Percentiles rank a stretch among this genome's conserved stretches.
phyloP scores from a whole-genome alignment of 2,888 invertebrate genomes.

The Nymphalis polychloros region DNA sequence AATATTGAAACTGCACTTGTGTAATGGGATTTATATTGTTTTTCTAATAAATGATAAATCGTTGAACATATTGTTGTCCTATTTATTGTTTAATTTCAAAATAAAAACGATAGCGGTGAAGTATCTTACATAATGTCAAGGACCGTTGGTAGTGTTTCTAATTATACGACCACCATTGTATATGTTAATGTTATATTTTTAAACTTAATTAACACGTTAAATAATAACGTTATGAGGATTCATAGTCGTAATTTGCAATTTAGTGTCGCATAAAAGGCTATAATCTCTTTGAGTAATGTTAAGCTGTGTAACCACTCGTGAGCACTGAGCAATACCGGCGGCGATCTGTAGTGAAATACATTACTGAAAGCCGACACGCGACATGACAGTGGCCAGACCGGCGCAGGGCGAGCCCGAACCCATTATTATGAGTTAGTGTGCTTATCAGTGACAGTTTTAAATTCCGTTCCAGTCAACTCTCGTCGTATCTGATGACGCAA shows the following conservation, averaged over 20 bases:
- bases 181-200: not conserved
- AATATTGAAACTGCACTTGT: too few relatives aligned
- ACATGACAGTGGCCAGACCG: slow-evolving; percentile 42
- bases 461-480: slow-evolving; percentile 51
- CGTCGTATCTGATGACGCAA: slow-evolving; percentile 46
- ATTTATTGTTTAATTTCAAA: too few relatives aligned
- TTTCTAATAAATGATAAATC: too few relatives aligned
- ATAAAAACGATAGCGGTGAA: too few relatives aligned
- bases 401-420: slow-evolving; percentile 43
- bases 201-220: slow-evolving; percentile 15
- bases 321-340: slow-evolving; percentile 29
- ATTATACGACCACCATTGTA: too few relatives aligned
- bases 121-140: too few relatives aligned
- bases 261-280: slow-evolving; percentile 22
- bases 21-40: too few relatives aligned
- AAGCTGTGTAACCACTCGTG: slow-evolving; percentile 27
- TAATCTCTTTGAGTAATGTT: slow-evolving; percentile 31
- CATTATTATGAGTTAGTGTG: slow-evolving; percentile 61
- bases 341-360: slow-evolving; percentile 33
- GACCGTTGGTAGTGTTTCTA: too few relatives aligned
- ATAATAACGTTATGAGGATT: not conserved
- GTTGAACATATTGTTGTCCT: too few relatives aligned
- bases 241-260: slow-evolving; percentile 19
- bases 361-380: slow-evolving; percentile 36
- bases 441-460: slow-evolving; percentile 64